Base-by-base conservation (phyloP, 2,888 invertebrate genomes). In the Tachystola acroxantha region DNA sequence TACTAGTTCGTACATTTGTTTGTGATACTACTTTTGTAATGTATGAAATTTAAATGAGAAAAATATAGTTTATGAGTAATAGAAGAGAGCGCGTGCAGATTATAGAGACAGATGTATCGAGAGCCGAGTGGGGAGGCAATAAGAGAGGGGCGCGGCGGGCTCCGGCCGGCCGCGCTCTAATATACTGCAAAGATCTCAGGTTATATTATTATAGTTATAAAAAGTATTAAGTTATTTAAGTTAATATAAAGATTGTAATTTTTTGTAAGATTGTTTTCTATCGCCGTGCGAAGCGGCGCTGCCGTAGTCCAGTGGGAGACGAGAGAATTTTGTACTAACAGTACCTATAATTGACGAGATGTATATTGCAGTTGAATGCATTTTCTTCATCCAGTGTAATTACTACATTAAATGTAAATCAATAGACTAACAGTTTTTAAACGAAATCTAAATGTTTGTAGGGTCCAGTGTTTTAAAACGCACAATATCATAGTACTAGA, bases 21-120 rank as follows among this genome's bases (percentile, higher is more conserved):
- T 88, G 87, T 88, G 87, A 88, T 88, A 88, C 86, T 88, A 88
- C 87, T 81, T 84, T 84, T 86, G 84, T 86, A 85, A 86, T 85
- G 78, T 80, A 81, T 81, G 81, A 81, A 84, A 71, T 73, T 76
- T 72, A 72, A 80, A 76, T 67, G 75, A 76, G 61, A 69, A 67
- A 73, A 67, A 40, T 78, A 82, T 82, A 80, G 73, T 80, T 78
- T 78, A 78, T 78, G 74, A 74, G 32, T 31, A 66, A 73, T 2
- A 10, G 11, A 10, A 68, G 69, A 74, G 72, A 69, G 73, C 66
- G 76, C 66, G 72, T 66, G 74, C 75, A 76, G 71, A 73, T 70
- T 67, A 64, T 69, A 62, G 64, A 65, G 63, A 64, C 64, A 50
- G 64, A 50, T 63, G 68, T 66, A 67, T 66, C 60, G 59, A 64